Conservation (phyloP, 92 coral and sea anemone species). For the Epizoanthus scotinus region DNA sequence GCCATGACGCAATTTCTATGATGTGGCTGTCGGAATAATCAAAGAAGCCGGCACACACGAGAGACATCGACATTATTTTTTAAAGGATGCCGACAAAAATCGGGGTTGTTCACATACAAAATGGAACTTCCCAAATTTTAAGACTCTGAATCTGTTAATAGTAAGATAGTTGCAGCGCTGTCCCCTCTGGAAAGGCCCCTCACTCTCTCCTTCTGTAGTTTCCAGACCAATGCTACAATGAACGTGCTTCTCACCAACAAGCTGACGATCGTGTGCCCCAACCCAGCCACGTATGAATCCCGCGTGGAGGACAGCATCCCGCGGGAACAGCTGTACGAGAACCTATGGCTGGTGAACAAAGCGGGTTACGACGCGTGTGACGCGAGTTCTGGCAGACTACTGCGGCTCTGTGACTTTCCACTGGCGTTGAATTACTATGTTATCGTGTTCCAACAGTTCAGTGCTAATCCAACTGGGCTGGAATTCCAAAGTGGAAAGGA, state of each 20-base stretch:
- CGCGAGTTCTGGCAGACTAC: conserved; percentile 48
- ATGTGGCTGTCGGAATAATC: too few relatives aligned
- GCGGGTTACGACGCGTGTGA: conserved; percentile 67
- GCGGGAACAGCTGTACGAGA: conserved; percentile 63
- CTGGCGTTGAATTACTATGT: conserved; percentile 60
- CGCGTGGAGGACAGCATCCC: conserved; percentile 53
- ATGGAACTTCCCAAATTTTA: too few relatives aligned
- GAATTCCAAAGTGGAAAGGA: conserved; percentile 70
- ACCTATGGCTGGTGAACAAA: conserved; percentile 76
- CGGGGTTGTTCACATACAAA: too few relatives aligned
- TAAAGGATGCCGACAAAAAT: too few relatives aligned
- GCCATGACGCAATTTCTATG: too few relatives aligned
- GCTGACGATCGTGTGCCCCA: conserved; percentile 74
- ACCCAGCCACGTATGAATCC: conserved; percentile 64
- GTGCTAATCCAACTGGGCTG: conserved; percentile 71
- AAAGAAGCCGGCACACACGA: too few relatives aligned
- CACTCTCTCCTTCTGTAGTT: conserved; percentile 10
- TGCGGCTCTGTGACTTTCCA: conserved; percentile 62
- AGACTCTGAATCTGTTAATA: too few relatives aligned
- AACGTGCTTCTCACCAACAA: conserved; percentile 44
- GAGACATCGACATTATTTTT: too few relatives aligned
- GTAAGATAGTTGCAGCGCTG: too few relatives aligned
- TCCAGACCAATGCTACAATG: conserved; percentile 23
- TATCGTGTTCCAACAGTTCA: conserved; percentile 70
- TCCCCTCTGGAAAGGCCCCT: too few relatives aligned